A percentile compares a stretch with the other conserved stretches of the same genome.
Evolutionary conservation across 2,113 vertebrate genomes (phyloP).

Genomic region (Casuarius casuarius): DNA sequence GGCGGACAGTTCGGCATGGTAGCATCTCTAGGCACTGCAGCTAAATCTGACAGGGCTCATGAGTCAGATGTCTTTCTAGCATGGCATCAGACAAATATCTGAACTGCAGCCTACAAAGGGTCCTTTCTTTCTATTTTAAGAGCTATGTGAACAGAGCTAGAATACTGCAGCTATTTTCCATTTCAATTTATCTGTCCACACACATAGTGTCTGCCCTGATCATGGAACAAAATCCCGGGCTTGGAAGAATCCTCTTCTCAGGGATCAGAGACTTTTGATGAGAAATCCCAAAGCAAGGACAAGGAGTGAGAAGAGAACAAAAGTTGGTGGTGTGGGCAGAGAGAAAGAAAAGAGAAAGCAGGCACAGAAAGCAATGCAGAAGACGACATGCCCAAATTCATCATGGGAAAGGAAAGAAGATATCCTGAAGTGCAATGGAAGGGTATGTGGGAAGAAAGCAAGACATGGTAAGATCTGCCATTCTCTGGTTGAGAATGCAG

Average conservation of each 20-base stretch:
- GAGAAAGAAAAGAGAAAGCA: background rate
- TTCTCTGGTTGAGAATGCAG: background rate
- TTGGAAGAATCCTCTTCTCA: background rate
- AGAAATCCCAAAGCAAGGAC: background rate
- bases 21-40: background rate
- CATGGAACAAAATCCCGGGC: background rate
- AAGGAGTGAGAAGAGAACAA: background rate
- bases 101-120: slow-evolving; percentile 40
- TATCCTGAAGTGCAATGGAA: background rate
- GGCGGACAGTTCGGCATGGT: slow-evolving; percentile 5
- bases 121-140: slow-evolving; percentile 64
- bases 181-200: slow-evolving; percentile 2
- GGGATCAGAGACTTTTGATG: background rate
- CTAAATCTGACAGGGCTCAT: background rate
- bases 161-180: slow-evolving; percentile 41
- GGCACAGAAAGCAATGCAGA: background rate
- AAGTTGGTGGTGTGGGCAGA: background rate
- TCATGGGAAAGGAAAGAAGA: background rate
- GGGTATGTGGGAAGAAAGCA: background rate
- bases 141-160: slow-evolving; percentile 49
- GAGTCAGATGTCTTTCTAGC: slow-evolving; percentile 43
- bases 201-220: background rate
- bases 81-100: slow-evolving; percentile 40
- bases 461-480: background rate
- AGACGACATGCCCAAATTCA: background rate